Evolutionary conservation across 1,140 invertebrate genomes (phyloP), one percentile per base, ranked within the genome.

Genomic region (Rhyacophila brunnea): DNA sequence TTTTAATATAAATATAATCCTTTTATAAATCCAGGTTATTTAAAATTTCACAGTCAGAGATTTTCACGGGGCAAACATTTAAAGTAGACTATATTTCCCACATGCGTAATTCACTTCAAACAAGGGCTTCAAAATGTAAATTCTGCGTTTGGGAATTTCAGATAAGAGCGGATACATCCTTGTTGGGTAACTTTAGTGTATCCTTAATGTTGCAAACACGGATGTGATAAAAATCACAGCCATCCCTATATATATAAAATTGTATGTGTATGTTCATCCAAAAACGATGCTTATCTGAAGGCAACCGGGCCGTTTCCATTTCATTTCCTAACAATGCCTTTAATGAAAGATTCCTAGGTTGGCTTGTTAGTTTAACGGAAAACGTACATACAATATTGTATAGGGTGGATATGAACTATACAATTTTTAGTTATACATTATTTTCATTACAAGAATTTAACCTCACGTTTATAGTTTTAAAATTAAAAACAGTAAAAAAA

Each of bases 171-270:
- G 52, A 50, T 44, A 36, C 23, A 47, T 23, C 36, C 50, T 51
- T 50, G 36, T 36, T 28, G 44, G 44, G 43, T n/a, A 54, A 9
- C 43, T 28, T 47, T 14, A 36, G 17, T 34, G 10, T 45, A 51
- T 51, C 38, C 40, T 52, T 52, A 40, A 47, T 32, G 48, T 40
- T 40, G 47, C 38, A 44, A 44, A 46, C 48, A 44, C 28, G 52
- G 44, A 61, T 43, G 52, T 45, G 60, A 62, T 62, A 62, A 62
- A 62, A 62, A 62, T 62, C 60, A 54, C 58, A 36, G 40, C 35
- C 44, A 48, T 28, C 17, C 17, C 44, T 48, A 15, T 48, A 40
- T 48, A 15, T 48, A 40, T 51, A 51, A 51, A 51, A 51, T 19
- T 36, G 49, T 28, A 11, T 36, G 36, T 23, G 53, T 57, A 40